A percentile compares a stretch with the other conserved stretches of the same genome.
Evolutionary conservation across 2,113 vertebrate species (phyloP).

Genomic region (Pachycephala philippinensis): DNA sequence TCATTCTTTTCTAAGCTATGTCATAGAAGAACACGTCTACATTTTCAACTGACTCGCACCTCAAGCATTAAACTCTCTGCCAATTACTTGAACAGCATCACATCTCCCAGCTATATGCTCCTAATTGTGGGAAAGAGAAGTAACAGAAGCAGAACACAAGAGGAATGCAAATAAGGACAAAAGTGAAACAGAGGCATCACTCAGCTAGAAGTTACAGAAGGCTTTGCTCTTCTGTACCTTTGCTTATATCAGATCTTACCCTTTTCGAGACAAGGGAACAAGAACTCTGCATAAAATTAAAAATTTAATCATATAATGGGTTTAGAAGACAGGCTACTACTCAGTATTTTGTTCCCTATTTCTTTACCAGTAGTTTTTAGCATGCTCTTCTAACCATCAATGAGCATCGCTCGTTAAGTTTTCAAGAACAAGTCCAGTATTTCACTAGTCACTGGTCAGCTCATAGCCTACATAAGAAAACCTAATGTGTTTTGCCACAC

Average conservation of each 20-base stretch:
- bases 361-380: not conserved
- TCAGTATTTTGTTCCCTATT: not conserved
- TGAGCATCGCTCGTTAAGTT: not conserved
- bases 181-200: not conserved
- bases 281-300: not conserved
- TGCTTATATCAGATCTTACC: not conserved
- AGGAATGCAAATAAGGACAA: not conserved
- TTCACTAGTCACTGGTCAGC: not conserved
- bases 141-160: not conserved
- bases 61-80: not conserved
- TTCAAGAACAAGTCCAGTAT: not conserved
- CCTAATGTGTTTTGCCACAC: not conserved
- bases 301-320: not conserved
- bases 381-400: not conserved
- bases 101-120: not conserved
- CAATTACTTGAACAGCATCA: not conserved
- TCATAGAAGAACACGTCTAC: not conserved
- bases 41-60: not conserved
- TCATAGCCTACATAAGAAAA: not conserved
- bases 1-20: not conserved
- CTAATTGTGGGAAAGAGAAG: not conserved
- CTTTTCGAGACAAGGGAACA: not conserved
- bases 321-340: not conserved
- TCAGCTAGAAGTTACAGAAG: not conserved
- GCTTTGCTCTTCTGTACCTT: not conserved